These are phyloP conservation scores for Bradypodion ventrale DNA, from an alignment of 2,797 vertebrate genomes.

Conservation along the genomic window DNA sequence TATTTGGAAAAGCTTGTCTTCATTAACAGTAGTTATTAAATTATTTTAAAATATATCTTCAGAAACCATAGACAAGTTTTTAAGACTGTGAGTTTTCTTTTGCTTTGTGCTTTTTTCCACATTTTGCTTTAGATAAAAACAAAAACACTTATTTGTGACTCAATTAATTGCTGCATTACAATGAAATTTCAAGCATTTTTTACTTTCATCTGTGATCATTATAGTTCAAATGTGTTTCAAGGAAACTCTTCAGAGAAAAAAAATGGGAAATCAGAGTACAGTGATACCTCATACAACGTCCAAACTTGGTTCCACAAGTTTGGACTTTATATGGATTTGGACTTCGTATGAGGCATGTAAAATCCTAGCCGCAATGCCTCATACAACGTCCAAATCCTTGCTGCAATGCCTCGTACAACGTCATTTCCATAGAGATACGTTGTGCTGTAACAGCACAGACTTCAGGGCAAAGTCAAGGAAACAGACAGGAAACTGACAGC, in stretches of 20 bases:
- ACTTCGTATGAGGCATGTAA: too few relatives aligned
- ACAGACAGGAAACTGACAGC: too few relatives aligned
- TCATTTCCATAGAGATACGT: too few relatives aligned
- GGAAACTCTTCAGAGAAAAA: neutral
- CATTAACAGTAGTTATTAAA: slow-evolving; percentile 4
- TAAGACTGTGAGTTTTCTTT: slow-evolving; percentile 11
- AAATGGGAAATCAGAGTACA: slow-evolving; percentile 28
- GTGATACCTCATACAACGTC: too few relatives aligned
- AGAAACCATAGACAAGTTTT: slow-evolving; percentile 10
- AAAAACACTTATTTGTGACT: slow-evolving; percentile 24
- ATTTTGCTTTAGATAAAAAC: slow-evolving; percentile 53
- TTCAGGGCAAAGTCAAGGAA: too few relatives aligned
- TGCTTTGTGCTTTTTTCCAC: slow-evolving; percentile 32
- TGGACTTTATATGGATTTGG: too few relatives aligned
- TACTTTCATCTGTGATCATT: slow-evolving; percentile 25
- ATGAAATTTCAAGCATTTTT: slow-evolving; percentile 20
- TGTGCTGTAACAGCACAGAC: too few relatives aligned
- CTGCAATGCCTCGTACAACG: too few relatives aligned
- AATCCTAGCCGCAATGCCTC: too few relatives aligned
- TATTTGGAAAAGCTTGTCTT: slow-evolving; percentile 11
- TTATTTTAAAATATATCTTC: neutral
- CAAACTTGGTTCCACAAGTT: too few relatives aligned
- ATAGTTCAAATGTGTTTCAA: slow-evolving; percentile 10
- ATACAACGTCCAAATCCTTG: too few relatives aligned
- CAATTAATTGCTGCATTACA: slow-evolving; percentile 36